These are phyloP conservation scores for Climacteris rufus DNA, from an alignment of 2,113 vertebrate species.

Conservation along the genomic window DNA sequence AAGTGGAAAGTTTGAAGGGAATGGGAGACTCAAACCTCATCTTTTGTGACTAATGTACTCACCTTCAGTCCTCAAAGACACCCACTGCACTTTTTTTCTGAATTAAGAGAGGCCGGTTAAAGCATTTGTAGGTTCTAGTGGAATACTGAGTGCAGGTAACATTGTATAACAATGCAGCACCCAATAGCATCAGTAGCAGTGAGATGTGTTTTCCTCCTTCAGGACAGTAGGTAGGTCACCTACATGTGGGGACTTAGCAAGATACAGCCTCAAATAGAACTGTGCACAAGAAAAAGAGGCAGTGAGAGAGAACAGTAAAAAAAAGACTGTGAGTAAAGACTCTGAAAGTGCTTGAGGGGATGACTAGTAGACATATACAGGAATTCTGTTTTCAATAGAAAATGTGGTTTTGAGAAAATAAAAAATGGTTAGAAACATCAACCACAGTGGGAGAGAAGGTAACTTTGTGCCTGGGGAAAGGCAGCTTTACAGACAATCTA, in stretches of 20 bases:
- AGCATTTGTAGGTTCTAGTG: not conserved
- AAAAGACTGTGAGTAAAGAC: not conserved
- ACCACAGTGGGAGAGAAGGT: not conserved
- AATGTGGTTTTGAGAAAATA: not conserved
- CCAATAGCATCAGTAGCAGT: not conserved
- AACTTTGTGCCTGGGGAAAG: not conserved
- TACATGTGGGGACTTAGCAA: not conserved
- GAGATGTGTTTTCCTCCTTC: not conserved
- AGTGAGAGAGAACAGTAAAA: not conserved
- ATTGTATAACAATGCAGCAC: not conserved
- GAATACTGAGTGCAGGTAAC: not conserved
- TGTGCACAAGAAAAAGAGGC: accelerated
- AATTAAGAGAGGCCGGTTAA: not conserved
- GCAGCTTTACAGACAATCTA: not conserved
- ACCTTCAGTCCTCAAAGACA: not conserved
- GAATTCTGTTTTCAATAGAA: not conserved
- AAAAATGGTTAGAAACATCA: not conserved
- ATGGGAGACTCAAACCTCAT: not conserved
- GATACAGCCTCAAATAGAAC: not conserved
- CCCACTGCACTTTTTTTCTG: not conserved
- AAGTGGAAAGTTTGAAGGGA: not conserved
- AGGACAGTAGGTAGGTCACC: accelerated
- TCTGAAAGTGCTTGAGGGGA: not conserved
- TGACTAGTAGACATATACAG: not conserved
- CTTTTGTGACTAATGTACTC: not conserved